Evolutionary conservation across 1,140 invertebrate species (phyloP).

Genomic region (Drosophila repleta): DNA sequence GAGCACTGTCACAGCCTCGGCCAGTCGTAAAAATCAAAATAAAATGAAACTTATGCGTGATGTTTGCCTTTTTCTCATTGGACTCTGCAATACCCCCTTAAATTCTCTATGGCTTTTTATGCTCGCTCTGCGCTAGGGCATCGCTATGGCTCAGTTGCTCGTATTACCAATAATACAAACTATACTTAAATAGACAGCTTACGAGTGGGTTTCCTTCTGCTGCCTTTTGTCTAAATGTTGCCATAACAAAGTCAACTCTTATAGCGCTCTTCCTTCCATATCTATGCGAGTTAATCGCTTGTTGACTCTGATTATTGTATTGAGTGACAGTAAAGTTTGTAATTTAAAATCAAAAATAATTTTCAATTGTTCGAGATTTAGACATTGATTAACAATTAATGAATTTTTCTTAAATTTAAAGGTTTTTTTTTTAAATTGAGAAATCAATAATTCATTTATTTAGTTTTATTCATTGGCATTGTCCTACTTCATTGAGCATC

Average conservation of each 20-base stretch:
- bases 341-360: too few species aligned
- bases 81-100: slow-evolving; percentile 13
- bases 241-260: slow-evolving; percentile 6
- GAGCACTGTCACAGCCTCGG: slow-evolving; percentile 52
- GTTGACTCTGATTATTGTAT: too few species aligned
- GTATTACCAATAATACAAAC: slow-evolving; percentile 52
- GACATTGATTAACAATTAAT: too few species aligned
- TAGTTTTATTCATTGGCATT: too few species aligned
- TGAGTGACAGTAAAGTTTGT: too few species aligned
- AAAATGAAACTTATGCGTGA: slow-evolving; percentile 83
- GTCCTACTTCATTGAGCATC: too few species aligned
- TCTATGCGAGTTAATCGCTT: too few species aligned
- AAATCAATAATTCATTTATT: too few species aligned
- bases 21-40: slow-evolving; percentile 83
- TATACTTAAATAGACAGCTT: slow-evolving; percentile 48
- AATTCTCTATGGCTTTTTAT: slow-evolving; percentile 33
- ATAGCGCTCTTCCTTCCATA: not conserved
- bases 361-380: too few species aligned
- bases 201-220: not conserved
- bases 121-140: slow-evolving; percentile 11
- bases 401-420: too few species aligned
- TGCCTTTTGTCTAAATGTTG: slow-evolving; percentile 5
- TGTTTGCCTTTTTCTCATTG: slow-evolving; percentile 58
- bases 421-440: too few species aligned
- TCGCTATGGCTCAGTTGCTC: slow-evolving; percentile 23